Base-by-base conservation (phyloP, 2,113 vertebrate genomes). In the Catharus bicknelli region DNA sequence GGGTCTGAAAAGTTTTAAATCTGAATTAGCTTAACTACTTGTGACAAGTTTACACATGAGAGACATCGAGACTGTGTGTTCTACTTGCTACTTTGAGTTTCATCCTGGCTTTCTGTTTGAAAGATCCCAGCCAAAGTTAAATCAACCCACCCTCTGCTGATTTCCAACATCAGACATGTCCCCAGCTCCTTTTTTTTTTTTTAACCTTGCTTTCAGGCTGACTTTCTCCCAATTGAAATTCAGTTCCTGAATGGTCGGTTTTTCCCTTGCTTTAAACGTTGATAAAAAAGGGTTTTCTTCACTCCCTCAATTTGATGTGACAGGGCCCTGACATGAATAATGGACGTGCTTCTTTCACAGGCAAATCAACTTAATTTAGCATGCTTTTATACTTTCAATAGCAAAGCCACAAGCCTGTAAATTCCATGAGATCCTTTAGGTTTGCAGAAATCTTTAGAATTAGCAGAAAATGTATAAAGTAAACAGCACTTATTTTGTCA, bases 341-440 rank as follows among this genome's bases (percentile, higher is more conserved):
- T 99, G 99, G 99, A 98, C 98, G 96, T 98, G 93, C 92, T 98
- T 98, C 98, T 99, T 99, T 99, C 99, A 99, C 98, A 99, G 98
- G 99, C 99, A 99, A 99, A 99, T 99, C 98, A 99, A 99, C 98
- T 99, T 99, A 99, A 99, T 99, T 99, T 99, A 99, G 98, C 98
- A 98, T 99, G 98, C 98, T 98, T 98, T 99, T 98, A 97, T 98
- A 97, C 98, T 98, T 98, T 99, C 98, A 98, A 98, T 98, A 95
- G 98, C 98, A 97, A 98, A 99, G 98, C 98, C 98, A 98, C 98
- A 99, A 98, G 98, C 98, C 98, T 98, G 96, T 97, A 98, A 98
- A 99, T 99, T 99, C 98, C 99, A 98, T 98, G 98, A 99, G 98
- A 98, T 97, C 98, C 98, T 98, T 98, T 97, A 98, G 98, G 98